Base-by-base conservation (phyloP, 2,888 invertebrate genomes). In the Bellardia pandia region DNA sequence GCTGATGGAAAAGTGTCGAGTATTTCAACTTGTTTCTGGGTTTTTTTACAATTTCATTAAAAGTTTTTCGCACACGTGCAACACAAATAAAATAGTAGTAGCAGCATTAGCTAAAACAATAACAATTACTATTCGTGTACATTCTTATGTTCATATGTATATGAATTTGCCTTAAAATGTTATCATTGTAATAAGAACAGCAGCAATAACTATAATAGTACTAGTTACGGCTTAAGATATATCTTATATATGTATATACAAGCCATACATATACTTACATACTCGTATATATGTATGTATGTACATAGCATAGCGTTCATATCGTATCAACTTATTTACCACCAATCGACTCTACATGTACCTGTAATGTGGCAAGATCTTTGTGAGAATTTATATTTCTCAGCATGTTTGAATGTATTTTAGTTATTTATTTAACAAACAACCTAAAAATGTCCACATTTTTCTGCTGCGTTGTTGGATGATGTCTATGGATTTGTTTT, bases 361-460 rank as follows among this genome's bases (percentile, higher is more conserved):
- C 69, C 83, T 71, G 76, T 56, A 53, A 48, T 79, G 79, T 85
- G 78, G 66, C 78, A 79, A 85, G 78, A 85, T 85, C 85, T 85
- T 85, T 74, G 74, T 85, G 85, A 85, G 85, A 85, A 85, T 85
- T 74, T 51, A 72, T 66, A 66, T 77, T 72, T 64, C 64, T 78
- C 3, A 6, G 23, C 16, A 40, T 9, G 62, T 51, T 14, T 13
- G 42, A 13, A 23, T n/a, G 40, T 64, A n/a, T 62, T 37, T 62
- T 9, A 66, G 16, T 40, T 37, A 37, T 37, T 8, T 78, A 60
- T 42, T 79, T 62, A 75, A 45, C 45, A 69, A 78, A 75, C 87
- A 87, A 87, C 81, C 81, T 78, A 78, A 81, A 87, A 81, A 64
- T 87, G 87, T 85, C 85, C 81, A 85, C 87, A 75, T 78, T 81